phyloP scores from a whole-genome alignment of 2,113 vertebrate species.

The Gobiocypris rarus region DNA sequence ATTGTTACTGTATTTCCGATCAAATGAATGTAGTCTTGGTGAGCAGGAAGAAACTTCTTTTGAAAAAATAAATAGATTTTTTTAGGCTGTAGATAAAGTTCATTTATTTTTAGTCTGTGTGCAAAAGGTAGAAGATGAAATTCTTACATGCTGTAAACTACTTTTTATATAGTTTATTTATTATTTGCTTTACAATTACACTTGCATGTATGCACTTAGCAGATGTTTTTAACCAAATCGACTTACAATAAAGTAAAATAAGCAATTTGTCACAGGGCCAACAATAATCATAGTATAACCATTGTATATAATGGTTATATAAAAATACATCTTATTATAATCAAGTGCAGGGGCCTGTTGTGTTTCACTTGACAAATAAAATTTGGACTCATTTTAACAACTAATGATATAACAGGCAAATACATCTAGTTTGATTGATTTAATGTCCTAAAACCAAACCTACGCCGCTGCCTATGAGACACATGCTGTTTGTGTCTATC shows the following conservation, averaged over 20 bases:
- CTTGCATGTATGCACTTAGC: too few species aligned
- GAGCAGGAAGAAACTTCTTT: too few species aligned
- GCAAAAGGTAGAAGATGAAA: too few species aligned
- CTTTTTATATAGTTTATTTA: too few species aligned
- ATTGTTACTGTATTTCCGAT: too few species aligned
- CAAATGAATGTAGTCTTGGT: too few species aligned
- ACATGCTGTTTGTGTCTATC: constrained; percentile 22
- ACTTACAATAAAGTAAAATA: constrained; percentile 7
- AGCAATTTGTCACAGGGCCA: not conserved
- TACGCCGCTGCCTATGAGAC: not conserved
- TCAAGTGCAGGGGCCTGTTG: not conserved
- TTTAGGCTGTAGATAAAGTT: too few species aligned
- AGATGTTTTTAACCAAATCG: constrained; percentile 4
- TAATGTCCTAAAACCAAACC: not conserved
- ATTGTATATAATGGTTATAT: not conserved
- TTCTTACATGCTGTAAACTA: too few species aligned
- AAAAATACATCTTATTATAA: not conserved
- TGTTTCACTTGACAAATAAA: not conserved
- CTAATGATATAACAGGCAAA: not conserved
- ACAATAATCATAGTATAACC: not conserved
- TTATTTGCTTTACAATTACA: too few species aligned
- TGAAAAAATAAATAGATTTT: too few species aligned
- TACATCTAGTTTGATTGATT: not conserved
- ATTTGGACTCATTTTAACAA: not conserved
- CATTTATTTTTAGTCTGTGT: too few species aligned